Evolutionary conservation across 2,888 invertebrate genomes (phyloP), one percentile per base, ranked within the genome.

Genomic region (Tenthredo distinguenda): DNA sequence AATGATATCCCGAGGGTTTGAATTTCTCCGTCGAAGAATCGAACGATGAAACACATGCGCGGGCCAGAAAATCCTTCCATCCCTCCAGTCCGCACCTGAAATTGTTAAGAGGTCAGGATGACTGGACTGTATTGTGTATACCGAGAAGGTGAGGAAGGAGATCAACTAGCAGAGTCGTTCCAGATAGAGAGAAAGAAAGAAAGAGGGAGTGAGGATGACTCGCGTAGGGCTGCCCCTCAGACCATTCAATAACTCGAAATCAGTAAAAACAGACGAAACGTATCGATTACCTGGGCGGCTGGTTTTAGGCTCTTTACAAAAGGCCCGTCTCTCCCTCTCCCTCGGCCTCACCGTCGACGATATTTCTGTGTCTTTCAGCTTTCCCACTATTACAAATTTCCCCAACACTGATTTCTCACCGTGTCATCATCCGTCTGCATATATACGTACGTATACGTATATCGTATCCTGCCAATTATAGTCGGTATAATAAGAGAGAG

Each of bases 261-360:
- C 87, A 68, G 85, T 77, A 82, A 84, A 88, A 89, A 88, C 87
- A 83, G 62, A 87, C 88, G 87, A 88, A 68, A 88, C 89, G 88
- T 87, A 89, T 89, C 88, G 89, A 89, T 89, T 89, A 88, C 86
- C 79, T 86, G 84, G 87, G 85, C 86, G 88, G 85, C 74, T 86
- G 85, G 86, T 86, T 88, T 87, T 87, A 85, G 85, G 55, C 85
- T 74, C 62, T 58, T 85, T 37, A 83, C 68, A 83, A 83, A 83
- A 47, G 71, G 47, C 26, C 71, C 72, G 74, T 12, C 15, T 65
- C 85, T 68, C 43, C 37, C 68, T 37, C 47, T 50, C 62, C 34
- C 74, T 37, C 7, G 5, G 4, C 79, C n/a, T 18, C 31, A 2
- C 12, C 77, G 18, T 43, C 74, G 21, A 77, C 15, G 34, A 55